Evolutionary conservation across 2,797 vertebrate genomes (phyloP).

Genomic region (Sebastes nivosus): DNA sequence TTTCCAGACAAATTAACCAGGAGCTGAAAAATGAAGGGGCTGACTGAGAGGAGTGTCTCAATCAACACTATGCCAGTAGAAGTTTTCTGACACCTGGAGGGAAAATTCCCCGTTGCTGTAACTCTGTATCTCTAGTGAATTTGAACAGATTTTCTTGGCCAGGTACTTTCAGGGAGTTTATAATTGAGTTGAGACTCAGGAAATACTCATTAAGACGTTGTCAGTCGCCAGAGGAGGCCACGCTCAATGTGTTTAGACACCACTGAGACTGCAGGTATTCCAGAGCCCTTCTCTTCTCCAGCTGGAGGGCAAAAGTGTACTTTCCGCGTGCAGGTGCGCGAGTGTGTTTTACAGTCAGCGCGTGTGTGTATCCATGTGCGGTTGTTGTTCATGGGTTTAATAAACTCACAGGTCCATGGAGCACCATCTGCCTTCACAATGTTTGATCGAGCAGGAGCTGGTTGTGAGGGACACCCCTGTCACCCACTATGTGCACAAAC

Average conservation of each 20-base stretch:
- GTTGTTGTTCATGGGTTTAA: slow-evolving; percentile 49
- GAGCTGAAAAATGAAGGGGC: slow-evolving; percentile 7
- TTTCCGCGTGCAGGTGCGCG: slow-evolving; percentile 27
- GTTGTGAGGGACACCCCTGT: slow-evolving; percentile 67
- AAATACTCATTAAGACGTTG: slow-evolving; percentile 83
- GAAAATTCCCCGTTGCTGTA: slow-evolving; percentile 41
- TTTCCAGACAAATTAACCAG: slow-evolving; percentile 36
- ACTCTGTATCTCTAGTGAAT: slow-evolving; percentile 35
- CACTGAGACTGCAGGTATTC: slow-evolving; percentile 63
- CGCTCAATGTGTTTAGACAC: slow-evolving; percentile 72
- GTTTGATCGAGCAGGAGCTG: slow-evolving; percentile 68
- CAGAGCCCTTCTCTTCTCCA: slow-evolving; percentile 63
- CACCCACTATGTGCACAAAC: slow-evolving; percentile 61
- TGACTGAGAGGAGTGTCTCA: slow-evolving; percentile 40
- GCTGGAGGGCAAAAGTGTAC: slow-evolving; percentile 63
- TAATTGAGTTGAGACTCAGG: slow-evolving; percentile 73
- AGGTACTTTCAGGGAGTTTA: slow-evolving; percentile 62
- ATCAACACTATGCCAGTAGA: slow-evolving; percentile 46
- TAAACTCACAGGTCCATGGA: slow-evolving; percentile 68
- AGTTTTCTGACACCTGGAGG: slow-evolving; percentile 55
- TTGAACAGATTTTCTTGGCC: slow-evolving; percentile 47
- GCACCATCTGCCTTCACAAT: slow-evolving; percentile 76
- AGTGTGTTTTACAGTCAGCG: slow-evolving; percentile 5
- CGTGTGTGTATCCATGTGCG: slow-evolving; percentile 41
- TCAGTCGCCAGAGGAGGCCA: slow-evolving; percentile 73